These are phyloP conservation scores for Notothenia rossii DNA, from an alignment of 2,113 vertebrate species.

Conservation along the genomic window DNA sequence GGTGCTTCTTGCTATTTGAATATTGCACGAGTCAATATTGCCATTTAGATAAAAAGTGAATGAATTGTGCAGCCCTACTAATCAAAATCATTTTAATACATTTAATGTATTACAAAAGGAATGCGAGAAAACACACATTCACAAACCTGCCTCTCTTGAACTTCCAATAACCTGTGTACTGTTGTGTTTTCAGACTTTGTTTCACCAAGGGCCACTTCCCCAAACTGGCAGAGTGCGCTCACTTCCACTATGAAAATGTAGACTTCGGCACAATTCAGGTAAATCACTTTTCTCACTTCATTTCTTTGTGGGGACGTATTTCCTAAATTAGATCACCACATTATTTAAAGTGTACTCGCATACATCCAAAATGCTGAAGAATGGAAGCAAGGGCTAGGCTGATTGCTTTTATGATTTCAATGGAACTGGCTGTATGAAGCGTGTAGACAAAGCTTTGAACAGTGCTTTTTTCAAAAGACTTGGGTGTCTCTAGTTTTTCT, in stretches of 20 bases:
- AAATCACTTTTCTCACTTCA: conserved; percentile 43
- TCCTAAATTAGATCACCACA: neutral
- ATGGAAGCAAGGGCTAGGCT: neutral
- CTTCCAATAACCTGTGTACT: conserved; percentile 50
- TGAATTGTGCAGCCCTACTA: no score
- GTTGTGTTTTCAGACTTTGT: conserved; percentile 87
- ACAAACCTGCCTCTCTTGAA: conserved; percentile 22
- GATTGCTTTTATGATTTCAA: neutral
- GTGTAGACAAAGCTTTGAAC: conserved; percentile 9
- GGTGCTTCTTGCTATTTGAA: no score
- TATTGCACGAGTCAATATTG: no score
- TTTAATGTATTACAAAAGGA: no score
- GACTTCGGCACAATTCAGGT: conserved; percentile 99
- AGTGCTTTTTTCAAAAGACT: neutral
- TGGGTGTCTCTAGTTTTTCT: neutral
- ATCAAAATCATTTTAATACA: no score
- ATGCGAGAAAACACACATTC: neutral
- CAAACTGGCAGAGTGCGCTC: conserved; percentile 97
- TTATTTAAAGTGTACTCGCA: neutral
- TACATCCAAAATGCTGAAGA: neutral
- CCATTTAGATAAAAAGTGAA: no score
- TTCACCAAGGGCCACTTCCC: conserved; percentile 99
- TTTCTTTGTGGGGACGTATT: no score
- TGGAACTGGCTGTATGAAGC: conserved; percentile 10
- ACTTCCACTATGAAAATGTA: conserved; percentile 99